These are phyloP conservation scores for Chrysaora quinquecirrha DNA, from an alignment of 30 jellyfish, hydroid and myxozoan species.

Conservation along the genomic window DNA sequence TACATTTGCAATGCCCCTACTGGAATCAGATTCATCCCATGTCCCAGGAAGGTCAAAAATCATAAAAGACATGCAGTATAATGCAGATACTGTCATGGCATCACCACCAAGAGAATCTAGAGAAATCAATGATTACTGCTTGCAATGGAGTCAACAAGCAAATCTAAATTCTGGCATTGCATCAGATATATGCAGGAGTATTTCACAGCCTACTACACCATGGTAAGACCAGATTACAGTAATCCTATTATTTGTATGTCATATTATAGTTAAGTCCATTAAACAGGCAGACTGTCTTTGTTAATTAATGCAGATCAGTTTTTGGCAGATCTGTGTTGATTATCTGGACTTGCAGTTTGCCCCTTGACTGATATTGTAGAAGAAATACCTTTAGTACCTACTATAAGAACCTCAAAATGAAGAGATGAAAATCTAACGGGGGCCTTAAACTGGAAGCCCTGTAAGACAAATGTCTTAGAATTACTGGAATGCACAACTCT, in stretches of 20 bases:
- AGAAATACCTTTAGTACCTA: too few species aligned
- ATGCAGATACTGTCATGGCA: conserved; percentile 50
- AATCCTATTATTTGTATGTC: neutral
- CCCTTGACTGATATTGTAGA: too few species aligned
- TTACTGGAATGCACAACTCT: too few species aligned
- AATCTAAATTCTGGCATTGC: conserved; percentile 52
- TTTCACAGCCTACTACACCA: conserved; percentile 39
- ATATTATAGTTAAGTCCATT: neutral
- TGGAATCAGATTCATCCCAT: conserved; percentile 44
- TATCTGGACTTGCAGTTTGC: too few species aligned
- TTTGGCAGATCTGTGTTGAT: too few species aligned
- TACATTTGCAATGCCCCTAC: conserved; percentile 69
- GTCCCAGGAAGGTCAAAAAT: conserved; percentile 9
- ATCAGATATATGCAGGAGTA: conserved; percentile 17
- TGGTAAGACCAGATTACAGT: conserved; percentile 44
- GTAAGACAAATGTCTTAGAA: too few species aligned
- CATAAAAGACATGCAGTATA: neutral
- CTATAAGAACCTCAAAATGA: too few species aligned
- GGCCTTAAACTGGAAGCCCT: too few species aligned
- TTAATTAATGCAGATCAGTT: too few species aligned
- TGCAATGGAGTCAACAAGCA: conserved; percentile 75
- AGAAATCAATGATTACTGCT: conserved; percentile 59
- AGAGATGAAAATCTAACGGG: too few species aligned
- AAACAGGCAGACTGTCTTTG: too few species aligned
- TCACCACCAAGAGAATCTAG: conserved; percentile 68